phyloP scores from a whole-genome alignment of 2,113 vertebrate species.

The Gasterosteus aculeatus region DNA sequence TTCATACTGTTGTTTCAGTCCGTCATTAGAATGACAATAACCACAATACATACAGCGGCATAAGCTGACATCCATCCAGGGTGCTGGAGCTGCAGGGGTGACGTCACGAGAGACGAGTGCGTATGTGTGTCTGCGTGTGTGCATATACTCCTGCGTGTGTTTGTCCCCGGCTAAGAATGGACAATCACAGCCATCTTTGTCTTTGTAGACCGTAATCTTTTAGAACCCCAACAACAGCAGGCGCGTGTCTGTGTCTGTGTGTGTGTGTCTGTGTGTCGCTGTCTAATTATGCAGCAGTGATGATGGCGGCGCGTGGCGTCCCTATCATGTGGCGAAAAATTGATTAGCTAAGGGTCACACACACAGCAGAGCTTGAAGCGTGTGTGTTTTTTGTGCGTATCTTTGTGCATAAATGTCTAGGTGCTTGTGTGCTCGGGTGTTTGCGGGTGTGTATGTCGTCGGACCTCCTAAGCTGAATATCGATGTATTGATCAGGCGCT shows the following conservation, averaged over 20 bases:
- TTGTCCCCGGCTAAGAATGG: slow-evolving; percentile 39
- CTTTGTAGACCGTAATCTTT: slow-evolving; percentile 66
- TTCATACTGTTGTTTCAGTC: slow-evolving; percentile 74
- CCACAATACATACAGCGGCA: slow-evolving; percentile 61
- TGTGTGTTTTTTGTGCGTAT: slow-evolving; percentile 24
- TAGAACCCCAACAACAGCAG: slow-evolving; percentile 49
- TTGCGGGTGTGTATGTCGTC: slow-evolving; percentile 58
- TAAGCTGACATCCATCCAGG: slow-evolving; percentile 75
- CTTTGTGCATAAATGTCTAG: slow-evolving; percentile 21
- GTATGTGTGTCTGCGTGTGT: slow-evolving; percentile 9
- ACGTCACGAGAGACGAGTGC: slow-evolving; percentile 49
- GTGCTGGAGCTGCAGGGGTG: slow-evolving; percentile 65
- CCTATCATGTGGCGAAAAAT: slow-evolving; percentile 76
- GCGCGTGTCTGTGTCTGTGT: slow-evolving; percentile 26
- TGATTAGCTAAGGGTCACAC: slow-evolving; percentile 79
- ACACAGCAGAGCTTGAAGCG: slow-evolving; percentile 58
- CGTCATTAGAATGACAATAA: slow-evolving; percentile 80
- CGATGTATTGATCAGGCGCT: slow-evolving; percentile 83
- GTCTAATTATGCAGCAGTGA: slow-evolving; percentile 69
- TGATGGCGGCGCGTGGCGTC: slow-evolving; percentile 76
- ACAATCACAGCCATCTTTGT: slow-evolving; percentile 69
- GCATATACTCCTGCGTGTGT: slow-evolving; percentile 4
- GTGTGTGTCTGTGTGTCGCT: slow-evolving; percentile 45
- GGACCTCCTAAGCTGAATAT: slow-evolving; percentile 84
- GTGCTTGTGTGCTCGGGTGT: slow-evolving; percentile 33